Percentiles rank a stretch among this genome's conserved stretches.
These are phyloP conservation scores for Turritopsis rubra DNA, from an alignment of 30 jellyfish, hydroid and myxozoan species.

Conservation along the genomic window DNA sequence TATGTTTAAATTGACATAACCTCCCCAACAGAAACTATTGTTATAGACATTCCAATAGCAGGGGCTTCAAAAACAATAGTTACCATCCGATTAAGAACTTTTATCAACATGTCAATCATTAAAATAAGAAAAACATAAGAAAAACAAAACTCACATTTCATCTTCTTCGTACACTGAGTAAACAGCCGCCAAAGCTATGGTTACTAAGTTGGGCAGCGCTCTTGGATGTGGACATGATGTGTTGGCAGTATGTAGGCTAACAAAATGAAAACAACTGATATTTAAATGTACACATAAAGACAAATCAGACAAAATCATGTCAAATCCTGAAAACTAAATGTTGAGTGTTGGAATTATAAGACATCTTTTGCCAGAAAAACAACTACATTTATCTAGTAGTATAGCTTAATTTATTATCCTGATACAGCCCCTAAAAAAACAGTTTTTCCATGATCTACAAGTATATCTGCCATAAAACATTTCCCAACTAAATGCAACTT, in stretches of 20 bases:
- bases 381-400: too few species aligned
- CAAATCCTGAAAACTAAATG: not conserved
- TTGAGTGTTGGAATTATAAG: not conserved
- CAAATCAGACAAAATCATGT: too few species aligned
- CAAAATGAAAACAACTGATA: not conserved
- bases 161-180: slow-evolving; percentile 66
- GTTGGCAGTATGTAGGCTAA: slow-evolving; percentile 69
- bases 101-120: too few species aligned
- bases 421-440: too few species aligned
- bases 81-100: too few species aligned
- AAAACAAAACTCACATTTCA: slow-evolving; percentile 3
- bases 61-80: too few species aligned
- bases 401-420: too few species aligned
- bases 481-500: too few species aligned
- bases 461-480: too few species aligned
- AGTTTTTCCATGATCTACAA: too few species aligned
- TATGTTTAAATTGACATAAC: too few species aligned
- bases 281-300: not conserved
- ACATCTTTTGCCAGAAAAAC: too few species aligned
- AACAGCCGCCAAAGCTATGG: slow-evolving; percentile 71
- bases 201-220: slow-evolving; percentile 69
- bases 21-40: not conserved
- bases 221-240: slow-evolving; percentile 77
- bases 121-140: not conserved
- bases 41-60: not conserved